These are phyloP conservation scores for Neodiprion virginianus DNA, from an alignment of 1,140 invertebrate genomes.

Conservation along the genomic window DNA sequence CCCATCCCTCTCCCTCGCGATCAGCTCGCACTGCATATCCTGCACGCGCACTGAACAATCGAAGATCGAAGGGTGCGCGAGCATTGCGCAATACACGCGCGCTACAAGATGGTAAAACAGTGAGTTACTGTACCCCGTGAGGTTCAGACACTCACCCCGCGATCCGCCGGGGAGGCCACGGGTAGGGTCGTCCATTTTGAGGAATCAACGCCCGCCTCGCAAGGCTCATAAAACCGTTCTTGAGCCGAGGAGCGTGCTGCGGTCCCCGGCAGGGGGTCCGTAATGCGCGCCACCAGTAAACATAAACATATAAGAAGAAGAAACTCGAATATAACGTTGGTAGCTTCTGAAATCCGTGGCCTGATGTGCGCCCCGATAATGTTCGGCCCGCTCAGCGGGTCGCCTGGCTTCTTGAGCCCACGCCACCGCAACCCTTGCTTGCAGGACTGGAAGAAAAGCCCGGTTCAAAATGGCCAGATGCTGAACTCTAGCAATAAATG, in stretches of 20 bases:
- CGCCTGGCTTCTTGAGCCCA: constrained; percentile 42
- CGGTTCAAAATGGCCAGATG: no score
- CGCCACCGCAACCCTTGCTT: background rate
- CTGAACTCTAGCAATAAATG: no score
- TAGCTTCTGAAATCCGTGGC: constrained; percentile 59
- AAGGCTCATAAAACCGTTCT: constrained; percentile 26
- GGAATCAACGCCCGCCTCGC: constrained; percentile 12
- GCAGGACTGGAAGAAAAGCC: no score
- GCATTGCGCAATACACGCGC: no score
- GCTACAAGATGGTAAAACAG: no score
- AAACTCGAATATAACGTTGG: constrained; percentile 45
- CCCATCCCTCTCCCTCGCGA: no score
- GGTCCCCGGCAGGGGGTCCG: constrained; percentile 48
- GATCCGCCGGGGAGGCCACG: no score
- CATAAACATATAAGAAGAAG: constrained; percentile 47
- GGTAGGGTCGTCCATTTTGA: background rate
- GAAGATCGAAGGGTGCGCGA: no score
- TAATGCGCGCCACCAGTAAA: constrained; percentile 53
- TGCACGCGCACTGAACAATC: background rate
- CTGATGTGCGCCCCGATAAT: constrained; percentile 54
- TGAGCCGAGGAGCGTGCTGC: constrained; percentile 28
- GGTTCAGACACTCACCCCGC: no score
- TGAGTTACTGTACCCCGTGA: no score
- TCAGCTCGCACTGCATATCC: background rate
- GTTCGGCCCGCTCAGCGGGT: constrained; percentile 54